A percentile compares a stretch with the other conserved stretches of the same genome.
Evolutionary conservation across 2,113 vertebrate genomes (phyloP).

Genomic region (Mionectes macconnelli): DNA sequence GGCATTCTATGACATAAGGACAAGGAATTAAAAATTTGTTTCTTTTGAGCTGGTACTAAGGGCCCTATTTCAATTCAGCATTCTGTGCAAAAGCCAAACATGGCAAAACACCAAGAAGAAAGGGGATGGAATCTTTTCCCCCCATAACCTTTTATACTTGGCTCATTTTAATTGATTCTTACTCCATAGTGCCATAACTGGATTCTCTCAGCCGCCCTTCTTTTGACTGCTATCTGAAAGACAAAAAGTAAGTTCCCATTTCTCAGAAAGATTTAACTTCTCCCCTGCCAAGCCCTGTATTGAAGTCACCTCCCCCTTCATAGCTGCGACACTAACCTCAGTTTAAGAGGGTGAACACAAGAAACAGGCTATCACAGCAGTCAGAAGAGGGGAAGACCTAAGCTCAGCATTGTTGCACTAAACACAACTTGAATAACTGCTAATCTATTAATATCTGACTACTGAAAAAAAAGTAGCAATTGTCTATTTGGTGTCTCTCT

Average conservation of each 20-base stretch:
- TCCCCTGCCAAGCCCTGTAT: background rate
- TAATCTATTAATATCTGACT: background rate
- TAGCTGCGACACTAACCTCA: background rate
- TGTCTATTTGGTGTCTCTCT: background rate
- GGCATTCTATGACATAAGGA: background rate
- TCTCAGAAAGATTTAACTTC: background rate
- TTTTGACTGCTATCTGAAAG: background rate
- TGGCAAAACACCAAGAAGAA: background rate
- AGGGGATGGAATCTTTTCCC: background rate
- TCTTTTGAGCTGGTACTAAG: background rate
- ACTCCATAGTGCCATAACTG: background rate
- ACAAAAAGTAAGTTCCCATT: background rate
- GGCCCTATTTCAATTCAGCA: background rate
- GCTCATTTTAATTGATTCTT: background rate
- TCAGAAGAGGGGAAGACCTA: background rate
- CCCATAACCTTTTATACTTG: background rate
- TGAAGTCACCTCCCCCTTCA: background rate
- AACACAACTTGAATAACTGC: background rate
- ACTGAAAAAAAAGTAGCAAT: background rate
- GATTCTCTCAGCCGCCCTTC: background rate
- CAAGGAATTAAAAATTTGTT: background rate
- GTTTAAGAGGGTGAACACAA: background rate
- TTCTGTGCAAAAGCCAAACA: background rate
- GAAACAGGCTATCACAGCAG: background rate
- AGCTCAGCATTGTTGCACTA: background rate